Evolutionary conservation across 2,888 invertebrate species (phyloP), one percentile per base, ranked within the genome.

Genomic region (Drosophila seclusa): DNA sequence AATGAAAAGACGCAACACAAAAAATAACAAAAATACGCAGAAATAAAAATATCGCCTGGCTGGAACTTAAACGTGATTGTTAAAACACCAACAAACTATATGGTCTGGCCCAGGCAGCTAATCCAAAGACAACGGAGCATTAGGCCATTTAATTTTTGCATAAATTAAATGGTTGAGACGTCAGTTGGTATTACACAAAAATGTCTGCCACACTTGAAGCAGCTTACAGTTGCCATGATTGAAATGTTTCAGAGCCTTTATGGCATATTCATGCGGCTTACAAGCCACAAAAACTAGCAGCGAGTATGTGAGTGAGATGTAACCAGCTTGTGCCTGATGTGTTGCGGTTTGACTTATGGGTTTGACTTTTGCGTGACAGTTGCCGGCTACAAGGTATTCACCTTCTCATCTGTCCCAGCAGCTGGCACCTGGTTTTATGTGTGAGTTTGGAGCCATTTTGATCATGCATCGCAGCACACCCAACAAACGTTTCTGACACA

Each of bases 401-500:
- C 48, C 34, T 45, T 36, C 45, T 21, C 36, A 42, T 38, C 62
- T 67, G 13, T 24, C 21, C 21, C 45, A 16, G 18, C 57, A 49
- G 21, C 68, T 66, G 21, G 60, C 69, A 71, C 66, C 77, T 75
- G 70, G n/a, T 8, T n/a, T 32, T 52, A 49, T 63, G 57, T 67
- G 59, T 54, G 49, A 62, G 48, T 64, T 55, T 64, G 69, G 66
- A 64, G 68, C 48, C 66, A 72, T 78, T 62, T 73, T 64, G 50
- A 52, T 67, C 68, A 62, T 70, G 64, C 68, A 52, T 60, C 73
- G 59, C 65, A 77, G 73, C 68, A 73, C 73, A 69, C 45, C 66
- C 48, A 76, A 72, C 80, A 81, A 81, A 72, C 89, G 89, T 68
- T 83, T 86, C 69, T 88, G 89, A 82, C 89, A 87, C 71, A 80